A percentile compares a stretch with the other conserved stretches of the same genome.
Evolutionary conservation across 2,113 vertebrate genomes (phyloP).

Genomic region (Pelecanoides urinatrix): DNA sequence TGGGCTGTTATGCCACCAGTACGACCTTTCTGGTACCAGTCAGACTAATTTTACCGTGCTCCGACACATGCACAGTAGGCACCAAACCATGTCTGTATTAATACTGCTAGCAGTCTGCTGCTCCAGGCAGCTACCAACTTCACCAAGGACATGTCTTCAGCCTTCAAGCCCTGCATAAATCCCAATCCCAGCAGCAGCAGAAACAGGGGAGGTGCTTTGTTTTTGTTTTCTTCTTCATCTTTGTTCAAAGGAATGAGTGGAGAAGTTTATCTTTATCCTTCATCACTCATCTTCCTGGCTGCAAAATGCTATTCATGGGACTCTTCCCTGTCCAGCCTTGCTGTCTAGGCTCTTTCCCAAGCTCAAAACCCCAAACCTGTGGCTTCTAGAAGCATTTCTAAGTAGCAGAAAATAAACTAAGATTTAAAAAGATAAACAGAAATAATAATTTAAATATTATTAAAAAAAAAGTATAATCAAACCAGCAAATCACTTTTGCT

Average conservation of each 20-base stretch:
- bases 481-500: background rate
- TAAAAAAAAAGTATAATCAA: background rate
- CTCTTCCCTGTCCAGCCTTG: background rate
- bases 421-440: background rate
- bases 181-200: background rate
- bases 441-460: background rate
- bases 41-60: background rate
- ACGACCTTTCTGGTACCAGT: fast-evolving
- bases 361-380: background rate
- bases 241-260: background rate
- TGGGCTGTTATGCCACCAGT: background rate
- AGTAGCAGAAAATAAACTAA: background rate
- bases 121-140: background rate
- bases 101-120: background rate
- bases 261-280: background rate
- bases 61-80: background rate
- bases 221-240: background rate
- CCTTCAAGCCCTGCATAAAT: background rate
- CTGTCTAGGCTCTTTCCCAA: background rate
- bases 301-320: background rate
- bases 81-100: background rate
- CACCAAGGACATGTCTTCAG: background rate
- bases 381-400: background rate
- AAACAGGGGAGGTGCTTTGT: background rate
- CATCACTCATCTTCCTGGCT: background rate